Evolutionary conservation across 2,797 vertebrate species (phyloP).

Genomic region (Cheirogaleus major): DNA sequence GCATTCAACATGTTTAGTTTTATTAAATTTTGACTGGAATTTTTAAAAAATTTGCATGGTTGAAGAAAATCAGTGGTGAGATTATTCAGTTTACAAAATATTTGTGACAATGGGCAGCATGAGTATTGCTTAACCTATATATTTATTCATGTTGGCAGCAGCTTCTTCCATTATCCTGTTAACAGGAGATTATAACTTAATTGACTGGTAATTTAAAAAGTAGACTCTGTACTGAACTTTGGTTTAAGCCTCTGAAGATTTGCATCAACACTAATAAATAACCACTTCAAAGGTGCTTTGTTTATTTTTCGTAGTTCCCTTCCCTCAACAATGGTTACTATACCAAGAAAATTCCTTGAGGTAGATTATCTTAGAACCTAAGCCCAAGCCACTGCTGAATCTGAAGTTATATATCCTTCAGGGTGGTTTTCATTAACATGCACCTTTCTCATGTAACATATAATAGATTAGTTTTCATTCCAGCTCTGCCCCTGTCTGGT

Average conservation of each 20-base stretch:
- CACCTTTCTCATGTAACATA: background rate
- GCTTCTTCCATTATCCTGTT: slow-evolving; percentile 1
- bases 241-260: slow-evolving; percentile 41
- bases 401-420: background rate
- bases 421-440: background rate
- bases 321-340: background rate
- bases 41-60: background rate
- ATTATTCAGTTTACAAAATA: background rate
- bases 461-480: background rate
- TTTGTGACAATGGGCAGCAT: background rate
- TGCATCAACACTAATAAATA: background rate
- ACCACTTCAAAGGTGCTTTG: background rate
- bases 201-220: slow-evolving; percentile 44
- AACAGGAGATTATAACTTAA: slow-evolving; percentile 56
- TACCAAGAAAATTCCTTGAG: background rate
- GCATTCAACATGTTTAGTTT: slow-evolving; percentile 53
- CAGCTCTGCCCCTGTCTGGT: background rate
- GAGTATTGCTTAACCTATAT: background rate
- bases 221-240: slow-evolving; percentile 49
- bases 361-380: background rate
- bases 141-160: background rate
- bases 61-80: slow-evolving; percentile 28
- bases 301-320: background rate
- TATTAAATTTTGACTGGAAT: slow-evolving; percentile 12
- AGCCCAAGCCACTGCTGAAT: background rate